Conservation (phyloP, 1,140 invertebrate species). For the Drosophila ironensis region DNA sequence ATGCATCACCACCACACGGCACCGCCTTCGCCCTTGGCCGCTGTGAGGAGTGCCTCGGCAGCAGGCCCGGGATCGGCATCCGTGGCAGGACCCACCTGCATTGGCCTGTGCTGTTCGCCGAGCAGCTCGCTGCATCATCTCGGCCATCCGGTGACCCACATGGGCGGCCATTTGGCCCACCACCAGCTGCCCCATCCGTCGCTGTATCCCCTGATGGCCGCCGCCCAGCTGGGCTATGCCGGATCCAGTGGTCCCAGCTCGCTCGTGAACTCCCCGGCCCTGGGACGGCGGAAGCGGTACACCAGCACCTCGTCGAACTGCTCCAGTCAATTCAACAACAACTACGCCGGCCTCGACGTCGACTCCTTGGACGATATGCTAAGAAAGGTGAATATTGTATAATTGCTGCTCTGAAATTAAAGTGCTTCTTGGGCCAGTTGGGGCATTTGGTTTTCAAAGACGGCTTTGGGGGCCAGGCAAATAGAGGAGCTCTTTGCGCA, state of each 20-base stretch:
- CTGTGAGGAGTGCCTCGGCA: slow-evolving; percentile 30
- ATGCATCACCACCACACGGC: slow-evolving; percentile 62
- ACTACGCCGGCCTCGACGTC: slow-evolving; percentile 89
- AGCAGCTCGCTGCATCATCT: slow-evolving; percentile 36
- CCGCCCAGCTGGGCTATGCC: slow-evolving; percentile 52
- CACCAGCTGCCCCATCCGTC: slow-evolving; percentile 53
- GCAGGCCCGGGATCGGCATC: not conserved
- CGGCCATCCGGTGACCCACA: slow-evolving; percentile 29
- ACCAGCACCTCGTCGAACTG: slow-evolving; percentile 81
- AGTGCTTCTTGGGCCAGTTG: too few species aligned
- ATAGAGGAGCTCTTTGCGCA: not conserved
- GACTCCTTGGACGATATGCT: slow-evolving; percentile 91
- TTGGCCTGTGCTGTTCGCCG: slow-evolving; percentile 55
- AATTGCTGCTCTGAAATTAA: too few species aligned
- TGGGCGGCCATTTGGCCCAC: not conserved
- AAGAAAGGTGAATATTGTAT: slow-evolving; percentile 86
- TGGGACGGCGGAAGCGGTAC: slow-evolving; percentile 76
- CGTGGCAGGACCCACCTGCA: too few species aligned
- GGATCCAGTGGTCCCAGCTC: slow-evolving; percentile 76
- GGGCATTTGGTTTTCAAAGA: too few species aligned
- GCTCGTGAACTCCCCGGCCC: slow-evolving; percentile 72
- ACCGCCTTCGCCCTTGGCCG: slow-evolving; percentile 57
- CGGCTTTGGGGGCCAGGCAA: not conserved
- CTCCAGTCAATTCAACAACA: slow-evolving; percentile 84
- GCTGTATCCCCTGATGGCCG: slow-evolving; percentile 67